Evolutionary conservation across 2,888 invertebrate genomes (phyloP).

Genomic region (Hemaris fuciformis): DNA sequence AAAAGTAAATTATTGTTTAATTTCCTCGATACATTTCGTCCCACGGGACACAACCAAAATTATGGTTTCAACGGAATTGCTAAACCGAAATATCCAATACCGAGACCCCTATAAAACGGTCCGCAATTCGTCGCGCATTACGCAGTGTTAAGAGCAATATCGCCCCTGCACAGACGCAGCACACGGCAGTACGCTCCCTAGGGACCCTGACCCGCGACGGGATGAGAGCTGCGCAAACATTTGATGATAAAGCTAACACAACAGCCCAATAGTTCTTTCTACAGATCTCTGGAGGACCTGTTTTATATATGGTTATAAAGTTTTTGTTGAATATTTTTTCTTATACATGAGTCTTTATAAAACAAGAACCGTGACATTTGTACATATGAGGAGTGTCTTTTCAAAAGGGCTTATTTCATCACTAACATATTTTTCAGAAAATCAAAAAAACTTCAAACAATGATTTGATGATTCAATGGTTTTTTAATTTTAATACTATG

Average conservation of each 20-base stretch:
- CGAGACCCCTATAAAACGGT: not conserved
- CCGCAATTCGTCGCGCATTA: slow-evolving; percentile 3
- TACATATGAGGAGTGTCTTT: too few relatives aligned
- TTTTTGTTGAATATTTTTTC: not conserved
- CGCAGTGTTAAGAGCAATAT: slow-evolving; percentile 4
- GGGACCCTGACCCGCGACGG: slow-evolving; percentile 1
- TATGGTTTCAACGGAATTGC: not conserved
- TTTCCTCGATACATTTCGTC: not conserved
- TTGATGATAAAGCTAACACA: slow-evolving; percentile 5
- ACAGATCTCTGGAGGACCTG: not conserved
- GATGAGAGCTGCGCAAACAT: slow-evolving; percentile 8
- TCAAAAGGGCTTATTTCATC: too few relatives aligned
- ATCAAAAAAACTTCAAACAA: too few relatives aligned
- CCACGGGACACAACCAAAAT: not conserved
- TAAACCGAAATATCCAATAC: not conserved
- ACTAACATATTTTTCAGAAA: too few relatives aligned
- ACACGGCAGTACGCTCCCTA: not conserved
- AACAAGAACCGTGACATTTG: too few relatives aligned
- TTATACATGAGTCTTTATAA: too few relatives aligned
- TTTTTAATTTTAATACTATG: too few relatives aligned
- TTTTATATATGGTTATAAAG: not conserved
- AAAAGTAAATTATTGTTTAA: not conserved
- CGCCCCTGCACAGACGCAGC: not conserved
- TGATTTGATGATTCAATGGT: too few relatives aligned
- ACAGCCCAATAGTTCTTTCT: not conserved